Base-by-base conservation (phyloP, 2,113 vertebrate genomes). In the Takifugu flavidus region DNA sequence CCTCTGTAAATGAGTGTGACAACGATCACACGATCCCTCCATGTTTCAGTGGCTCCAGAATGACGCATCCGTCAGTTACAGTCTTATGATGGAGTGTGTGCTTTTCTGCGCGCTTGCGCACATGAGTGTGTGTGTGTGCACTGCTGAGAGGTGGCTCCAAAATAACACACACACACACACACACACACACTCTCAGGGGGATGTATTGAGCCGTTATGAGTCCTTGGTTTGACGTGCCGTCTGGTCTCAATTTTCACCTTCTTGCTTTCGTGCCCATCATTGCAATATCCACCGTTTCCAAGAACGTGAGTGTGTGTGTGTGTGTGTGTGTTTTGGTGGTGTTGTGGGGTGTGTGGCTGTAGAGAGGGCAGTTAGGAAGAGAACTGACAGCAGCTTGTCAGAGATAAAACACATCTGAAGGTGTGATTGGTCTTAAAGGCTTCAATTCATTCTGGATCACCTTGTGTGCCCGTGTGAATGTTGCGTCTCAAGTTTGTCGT, bases 231-330 rank as follows among this genome's bases (percentile, higher is more conserved):
- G 79, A 81, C 25, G 73, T 66, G 79, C 79, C 20, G 76, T 66
- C 59, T 31, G 49, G 73, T 72, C 67, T 86, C 82, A 83, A 88
- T 88, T 87, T 83, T 85, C 70, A 74, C 71, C 81, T 64, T 79
- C 65, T 47, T 53, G 70, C 73, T 75, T 67, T 54, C 50, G 65
- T 75, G 78, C 77, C 78, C 67, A 69, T 79, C 78, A 84, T 31
- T 25, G 47, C 65, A 62, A 46, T 56, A 45, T 75, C 62, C 53
- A 62, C 46, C 14, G 25, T 71, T 63, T 75, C 59, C 42, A 65
- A 62, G 45, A n/a, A 13, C 13, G 45, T n/a, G 45, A 15, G 62
- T 20, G 34, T 49, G 56, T 31, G 49, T 20, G 67, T 62, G 58
- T 72, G 62, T 45, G 69, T 66, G 49, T 20, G 62, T 49, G 62